Conservation (phyloP, 2,113 vertebrate species). For the Cyprinodon tularosa region DNA sequence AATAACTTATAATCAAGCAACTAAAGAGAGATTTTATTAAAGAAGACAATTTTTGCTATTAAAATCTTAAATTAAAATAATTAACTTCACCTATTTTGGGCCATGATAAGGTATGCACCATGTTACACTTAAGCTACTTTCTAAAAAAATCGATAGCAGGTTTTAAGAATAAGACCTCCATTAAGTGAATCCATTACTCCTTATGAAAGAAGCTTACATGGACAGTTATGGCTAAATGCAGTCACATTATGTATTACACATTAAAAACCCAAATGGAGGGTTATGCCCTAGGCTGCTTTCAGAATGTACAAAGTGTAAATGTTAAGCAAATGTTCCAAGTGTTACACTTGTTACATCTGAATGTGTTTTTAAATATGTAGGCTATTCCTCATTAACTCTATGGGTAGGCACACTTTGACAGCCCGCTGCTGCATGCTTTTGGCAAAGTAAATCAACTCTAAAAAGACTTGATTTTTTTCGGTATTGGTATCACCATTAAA, state of each 20-base stretch:
- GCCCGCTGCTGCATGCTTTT: background rate
- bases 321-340: slow-evolving; percentile 21
- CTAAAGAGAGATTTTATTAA: background rate
- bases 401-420: slow-evolving; percentile 4
- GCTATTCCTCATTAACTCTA: slow-evolving; percentile 1
- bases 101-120: background rate
- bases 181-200: slow-evolving; percentile 13
- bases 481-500: background rate
- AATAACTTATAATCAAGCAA: background rate
- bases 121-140: background rate
- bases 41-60: background rate
- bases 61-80: background rate
- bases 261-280: background rate
- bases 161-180: background rate
- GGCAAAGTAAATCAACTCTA: background rate
- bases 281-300: slow-evolving; percentile 18
- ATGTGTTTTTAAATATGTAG: background rate
- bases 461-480: background rate
- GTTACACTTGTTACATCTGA: background rate
- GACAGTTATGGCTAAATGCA: background rate
- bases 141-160: background rate
- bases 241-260: slow-evolving; percentile 22
- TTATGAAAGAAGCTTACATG: slow-evolving; percentile 9
- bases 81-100: slow-evolving; percentile 1
- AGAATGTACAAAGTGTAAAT: slow-evolving; percentile 11